Percentiles rank a stretch among this genome's conserved stretches.
phyloP scores from a whole-genome alignment of 2,888 invertebrate species.

The Polydrusus cervinus region DNA sequence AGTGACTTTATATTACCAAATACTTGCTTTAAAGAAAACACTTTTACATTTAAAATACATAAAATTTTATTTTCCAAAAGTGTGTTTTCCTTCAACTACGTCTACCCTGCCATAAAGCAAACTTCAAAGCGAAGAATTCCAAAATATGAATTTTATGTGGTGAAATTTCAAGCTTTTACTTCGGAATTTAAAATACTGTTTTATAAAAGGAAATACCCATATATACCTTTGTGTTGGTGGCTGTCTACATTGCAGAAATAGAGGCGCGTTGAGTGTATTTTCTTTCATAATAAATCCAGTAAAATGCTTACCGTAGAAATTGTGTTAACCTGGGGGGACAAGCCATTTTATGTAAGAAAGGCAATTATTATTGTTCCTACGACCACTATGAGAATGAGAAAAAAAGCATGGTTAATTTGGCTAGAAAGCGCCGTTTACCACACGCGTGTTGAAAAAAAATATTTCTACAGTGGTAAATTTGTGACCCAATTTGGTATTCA shows the following conservation, averaged over 20 bases:
- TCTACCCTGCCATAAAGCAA: not conserved
- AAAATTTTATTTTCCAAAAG: not conserved
- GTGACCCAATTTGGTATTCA: too few species aligned
- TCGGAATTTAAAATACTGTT: not conserved
- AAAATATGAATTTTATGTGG: constrained; percentile 3
- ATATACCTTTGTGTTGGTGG: not conserved
- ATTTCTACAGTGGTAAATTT: too few species aligned
- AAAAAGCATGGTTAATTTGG: too few species aligned
- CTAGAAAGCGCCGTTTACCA: too few species aligned
- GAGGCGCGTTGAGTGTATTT: not conserved
- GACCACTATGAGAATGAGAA: too few species aligned
- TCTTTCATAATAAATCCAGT: not conserved
- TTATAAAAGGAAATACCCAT: constrained; percentile 12
- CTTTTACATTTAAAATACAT: not conserved
- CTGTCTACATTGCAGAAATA: not conserved
- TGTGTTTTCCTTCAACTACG: not conserved
- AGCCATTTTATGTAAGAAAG: too few species aligned
- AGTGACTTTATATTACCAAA: not conserved
- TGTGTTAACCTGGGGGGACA: too few species aligned
- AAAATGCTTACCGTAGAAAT: too few species aligned
- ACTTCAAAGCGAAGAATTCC: constrained; percentile 1
- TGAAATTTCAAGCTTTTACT: constrained; percentile 3
- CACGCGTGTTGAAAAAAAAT: too few species aligned
- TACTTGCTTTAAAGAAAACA: not conserved
- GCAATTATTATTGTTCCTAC: too few species aligned